phyloP scores from a whole-genome alignment of 2,888 invertebrate genomes.

The Synanthedon formicaeformis region DNA sequence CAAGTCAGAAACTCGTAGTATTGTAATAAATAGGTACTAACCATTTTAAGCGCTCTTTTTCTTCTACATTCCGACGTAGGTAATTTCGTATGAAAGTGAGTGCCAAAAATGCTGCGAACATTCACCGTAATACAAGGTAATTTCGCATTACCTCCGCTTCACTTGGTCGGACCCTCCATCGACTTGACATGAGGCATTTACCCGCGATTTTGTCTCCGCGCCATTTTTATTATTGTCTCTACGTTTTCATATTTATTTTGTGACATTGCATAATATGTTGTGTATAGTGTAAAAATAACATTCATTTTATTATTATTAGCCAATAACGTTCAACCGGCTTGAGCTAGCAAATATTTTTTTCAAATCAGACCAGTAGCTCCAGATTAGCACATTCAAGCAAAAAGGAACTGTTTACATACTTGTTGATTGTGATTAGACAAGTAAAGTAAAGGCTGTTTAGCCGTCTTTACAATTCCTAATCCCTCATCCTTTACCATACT shows the following conservation, averaged over 20 bases:
- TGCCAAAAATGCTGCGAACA: slow-evolving; percentile 29
- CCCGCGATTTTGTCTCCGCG: slow-evolving; percentile 21
- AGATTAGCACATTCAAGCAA: no score
- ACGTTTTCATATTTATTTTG: slow-evolving; percentile 4
- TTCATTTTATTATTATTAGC: no score
- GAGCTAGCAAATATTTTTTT: no score
- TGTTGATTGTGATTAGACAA: no score
- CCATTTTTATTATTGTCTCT: slow-evolving; percentile 21
- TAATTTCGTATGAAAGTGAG: slow-evolving; percentile 28
- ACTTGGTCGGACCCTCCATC: slow-evolving; percentile 12
- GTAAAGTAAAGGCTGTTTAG: no score
- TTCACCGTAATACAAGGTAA: slow-evolving; percentile 31
- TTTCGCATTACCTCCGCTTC: slow-evolving; percentile 43
- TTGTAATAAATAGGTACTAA: background rate
- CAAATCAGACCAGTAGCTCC: no score
- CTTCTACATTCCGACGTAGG: slow-evolving; percentile 8
- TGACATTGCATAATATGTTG: slow-evolving; percentile 5
- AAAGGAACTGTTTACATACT: no score
- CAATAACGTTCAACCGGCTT: no score
- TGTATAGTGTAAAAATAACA: no score
- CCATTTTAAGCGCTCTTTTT: background rate
- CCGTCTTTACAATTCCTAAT: no score
- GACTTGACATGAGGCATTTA: slow-evolving; percentile 23
- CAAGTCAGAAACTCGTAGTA: background rate
- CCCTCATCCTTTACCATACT: no score